A percentile compares a stretch with the other conserved stretches of the same genome.
Conservation (phyloP, 2,797 vertebrate genomes). For the Poliocrania exsul region DNA sequence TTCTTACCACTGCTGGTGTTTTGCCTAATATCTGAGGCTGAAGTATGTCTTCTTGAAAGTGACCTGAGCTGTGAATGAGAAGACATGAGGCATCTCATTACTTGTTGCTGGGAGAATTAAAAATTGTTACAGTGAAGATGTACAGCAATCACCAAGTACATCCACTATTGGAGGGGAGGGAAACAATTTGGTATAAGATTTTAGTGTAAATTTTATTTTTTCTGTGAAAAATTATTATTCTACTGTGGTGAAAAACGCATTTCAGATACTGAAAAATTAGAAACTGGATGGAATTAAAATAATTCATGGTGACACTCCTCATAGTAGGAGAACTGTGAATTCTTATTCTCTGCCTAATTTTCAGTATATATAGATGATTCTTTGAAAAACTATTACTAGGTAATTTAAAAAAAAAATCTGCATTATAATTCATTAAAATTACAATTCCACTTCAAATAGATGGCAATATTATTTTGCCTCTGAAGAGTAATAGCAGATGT, state of each 20-base stretch:
- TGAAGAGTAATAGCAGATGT: neutral
- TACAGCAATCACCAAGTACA: neutral
- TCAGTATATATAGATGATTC: neutral
- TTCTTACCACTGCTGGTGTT: neutral
- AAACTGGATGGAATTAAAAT: neutral
- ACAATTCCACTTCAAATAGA: neutral
- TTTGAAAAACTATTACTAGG: neutral
- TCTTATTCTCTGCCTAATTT: neutral
- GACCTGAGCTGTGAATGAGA: neutral
- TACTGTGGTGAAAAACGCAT: neutral
- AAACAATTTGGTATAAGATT: neutral
- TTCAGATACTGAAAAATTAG: neutral
- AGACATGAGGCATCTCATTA: neutral
- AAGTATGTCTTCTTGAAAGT: neutral
- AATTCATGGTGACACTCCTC: neutral
- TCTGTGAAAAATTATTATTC: neutral
- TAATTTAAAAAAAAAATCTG: neutral
- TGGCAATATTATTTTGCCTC: neutral
- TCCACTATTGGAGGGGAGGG: neutral
- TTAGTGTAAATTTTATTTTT: neutral
- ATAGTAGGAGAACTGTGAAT: neutral
- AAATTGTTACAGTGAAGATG: neutral
- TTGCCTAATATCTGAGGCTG: neutral
- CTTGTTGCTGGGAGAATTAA: neutral
- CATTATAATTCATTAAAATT: neutral